Percentiles rank a stretch among this genome's conserved stretches.
These are phyloP conservation scores for Mythimna loreyi DNA, from an alignment of 2,888 invertebrate species.

Conservation along the genomic window DNA sequence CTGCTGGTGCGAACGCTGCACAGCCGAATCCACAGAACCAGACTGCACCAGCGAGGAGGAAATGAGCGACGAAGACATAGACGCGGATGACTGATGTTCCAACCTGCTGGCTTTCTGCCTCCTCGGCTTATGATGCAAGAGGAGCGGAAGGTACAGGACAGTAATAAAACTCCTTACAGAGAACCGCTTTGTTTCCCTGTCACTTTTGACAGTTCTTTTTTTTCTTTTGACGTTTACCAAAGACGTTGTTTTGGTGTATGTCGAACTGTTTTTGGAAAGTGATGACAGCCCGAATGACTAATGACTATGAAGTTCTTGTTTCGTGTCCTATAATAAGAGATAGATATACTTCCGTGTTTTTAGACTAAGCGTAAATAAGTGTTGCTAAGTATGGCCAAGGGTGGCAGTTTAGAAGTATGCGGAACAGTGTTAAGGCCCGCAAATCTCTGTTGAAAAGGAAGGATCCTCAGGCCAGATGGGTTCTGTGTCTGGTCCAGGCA, in stretches of 20 bases:
- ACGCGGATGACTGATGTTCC: conserved; percentile 89
- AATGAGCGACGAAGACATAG: conserved; percentile 89
- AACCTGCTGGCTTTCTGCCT: conserved; percentile 87
- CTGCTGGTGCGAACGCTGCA: conserved; percentile 96
- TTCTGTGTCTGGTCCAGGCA: too few species aligned
- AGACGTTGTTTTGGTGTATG: conserved; percentile 34
- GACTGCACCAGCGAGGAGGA: conserved; percentile 96
- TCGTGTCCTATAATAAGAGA: neutral
- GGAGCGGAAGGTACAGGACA: conserved; percentile 33
- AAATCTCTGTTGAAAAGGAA: too few species aligned
- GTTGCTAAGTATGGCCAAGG: too few species aligned
- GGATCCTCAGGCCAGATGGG: too few species aligned
- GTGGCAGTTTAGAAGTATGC: too few species aligned
- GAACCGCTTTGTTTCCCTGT: conserved; percentile 24
- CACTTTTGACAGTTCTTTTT: conserved; percentile 21
- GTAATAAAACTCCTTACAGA: conserved; percentile 24
- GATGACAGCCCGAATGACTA: neutral
- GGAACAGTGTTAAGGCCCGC: too few species aligned
- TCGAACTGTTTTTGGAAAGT: conserved; percentile 33
- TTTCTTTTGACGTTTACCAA: conserved; percentile 23
- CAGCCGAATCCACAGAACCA: conserved; percentile 93
- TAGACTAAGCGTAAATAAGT: conserved; percentile 2
- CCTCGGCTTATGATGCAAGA: conserved; percentile 79
- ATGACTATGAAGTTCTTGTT: conserved; percentile 3
- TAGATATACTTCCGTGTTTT: neutral